phyloP scores from a whole-genome alignment of 2,113 vertebrate genomes.

The Ptilonorhynchus violaceus region DNA sequence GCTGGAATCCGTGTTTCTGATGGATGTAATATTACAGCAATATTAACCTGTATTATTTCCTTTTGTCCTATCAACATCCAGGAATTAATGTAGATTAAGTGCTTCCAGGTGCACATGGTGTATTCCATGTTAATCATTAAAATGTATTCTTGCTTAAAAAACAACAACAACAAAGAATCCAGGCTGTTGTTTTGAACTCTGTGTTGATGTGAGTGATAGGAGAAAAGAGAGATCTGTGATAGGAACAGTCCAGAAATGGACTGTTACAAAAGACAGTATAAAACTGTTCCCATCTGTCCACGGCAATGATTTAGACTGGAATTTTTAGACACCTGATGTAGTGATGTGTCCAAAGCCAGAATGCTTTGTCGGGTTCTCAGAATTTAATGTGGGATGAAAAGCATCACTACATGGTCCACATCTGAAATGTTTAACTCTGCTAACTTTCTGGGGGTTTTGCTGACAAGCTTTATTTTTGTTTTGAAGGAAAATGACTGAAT shows the following conservation, averaged over 20 bases:
- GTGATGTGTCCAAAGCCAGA: not conserved
- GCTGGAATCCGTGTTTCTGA: not conserved
- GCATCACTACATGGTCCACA: not conserved
- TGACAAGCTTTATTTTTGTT: not conserved
- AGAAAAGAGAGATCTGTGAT: not conserved
- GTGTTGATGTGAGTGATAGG: not conserved
- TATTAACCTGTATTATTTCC: not conserved
- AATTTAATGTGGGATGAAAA: not conserved
- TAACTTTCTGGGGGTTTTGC: not conserved
- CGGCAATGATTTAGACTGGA: not conserved
- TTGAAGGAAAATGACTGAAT: not conserved
- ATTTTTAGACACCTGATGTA: constrained; percentile 6
- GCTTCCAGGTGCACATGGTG: not conserved
- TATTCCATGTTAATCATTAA: not conserved
- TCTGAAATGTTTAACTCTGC: not conserved
- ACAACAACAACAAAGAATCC: not conserved
- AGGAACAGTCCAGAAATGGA: not conserved
- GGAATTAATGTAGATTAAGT: not conserved
- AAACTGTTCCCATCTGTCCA: not conserved
- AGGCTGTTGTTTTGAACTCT: not conserved
- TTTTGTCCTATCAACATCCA: not conserved
- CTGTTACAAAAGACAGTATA: not conserved
- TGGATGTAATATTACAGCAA: not conserved
- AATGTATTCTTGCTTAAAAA: not conserved
- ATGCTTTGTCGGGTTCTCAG: not conserved